Evolutionary conservation across 2,113 vertebrate genomes (phyloP).

Genomic region (Eurypyga helias): DNA sequence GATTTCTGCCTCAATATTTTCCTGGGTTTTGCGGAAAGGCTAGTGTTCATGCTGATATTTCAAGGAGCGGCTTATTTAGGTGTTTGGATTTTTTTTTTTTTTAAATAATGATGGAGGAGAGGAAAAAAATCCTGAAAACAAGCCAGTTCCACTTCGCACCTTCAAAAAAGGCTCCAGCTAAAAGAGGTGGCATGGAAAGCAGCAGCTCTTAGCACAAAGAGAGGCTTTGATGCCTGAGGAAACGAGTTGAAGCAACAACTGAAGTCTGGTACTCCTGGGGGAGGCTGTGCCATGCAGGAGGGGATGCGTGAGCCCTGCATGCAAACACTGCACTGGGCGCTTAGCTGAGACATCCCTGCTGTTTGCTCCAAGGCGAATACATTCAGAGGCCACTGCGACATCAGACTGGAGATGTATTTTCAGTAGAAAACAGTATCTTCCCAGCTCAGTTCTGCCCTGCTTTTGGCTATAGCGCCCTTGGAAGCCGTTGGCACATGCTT

Average conservation of each 20-base stretch:
- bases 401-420: neutral
- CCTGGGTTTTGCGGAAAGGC: neutral
- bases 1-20: neutral
- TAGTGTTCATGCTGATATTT: neutral
- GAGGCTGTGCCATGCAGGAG: neutral
- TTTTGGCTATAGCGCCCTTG: accelerated
- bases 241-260: accelerated
- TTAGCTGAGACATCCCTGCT: neutral
- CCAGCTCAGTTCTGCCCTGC: neutral
- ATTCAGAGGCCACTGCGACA: neutral
- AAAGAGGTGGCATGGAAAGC: neutral
- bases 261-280: no score
- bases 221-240: neutral
- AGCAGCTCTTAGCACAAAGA: neutral
- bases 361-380: neutral
- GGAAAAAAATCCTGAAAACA: no score
- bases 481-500: neutral
- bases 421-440: neutral
- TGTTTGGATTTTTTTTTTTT: neutral
- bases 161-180: neutral
- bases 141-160: neutral
- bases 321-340: neutral
- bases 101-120: neutral
- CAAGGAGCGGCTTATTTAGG: neutral
- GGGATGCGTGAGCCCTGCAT: accelerated